Percentiles rank a stretch among this genome's conserved stretches.
Conservation (phyloP, 2,888 invertebrate species). For the Sminthurinus aureus region DNA sequence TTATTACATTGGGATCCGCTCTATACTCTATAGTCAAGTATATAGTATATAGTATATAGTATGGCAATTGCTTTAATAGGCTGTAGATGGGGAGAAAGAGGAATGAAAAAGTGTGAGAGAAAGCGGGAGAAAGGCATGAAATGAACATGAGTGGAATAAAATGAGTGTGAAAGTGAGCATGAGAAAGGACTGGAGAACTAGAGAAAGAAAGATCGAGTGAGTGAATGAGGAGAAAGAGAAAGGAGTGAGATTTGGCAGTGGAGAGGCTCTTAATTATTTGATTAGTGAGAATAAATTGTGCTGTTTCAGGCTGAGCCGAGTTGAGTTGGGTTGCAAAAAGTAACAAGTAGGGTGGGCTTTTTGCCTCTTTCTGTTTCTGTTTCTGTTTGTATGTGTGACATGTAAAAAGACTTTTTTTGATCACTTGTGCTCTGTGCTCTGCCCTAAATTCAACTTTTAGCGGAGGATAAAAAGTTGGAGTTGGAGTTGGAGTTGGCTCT, state of each 20-base stretch:
- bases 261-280: slow-evolving; percentile 11
- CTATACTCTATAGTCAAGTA: no score
- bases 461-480: not conserved
- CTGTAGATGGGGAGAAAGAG: no score
- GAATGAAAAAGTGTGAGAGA: no score
- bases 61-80: no score
- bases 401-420: no score
- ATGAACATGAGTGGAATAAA: not conserved
- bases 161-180: not conserved
- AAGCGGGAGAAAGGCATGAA: not conserved
- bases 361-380: no score
- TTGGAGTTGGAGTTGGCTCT: not conserved
- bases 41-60: no score
- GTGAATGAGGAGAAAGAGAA: not conserved
- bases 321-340: not conserved
- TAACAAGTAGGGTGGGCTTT: no score
- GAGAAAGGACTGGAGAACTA: not conserved
- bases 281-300: slow-evolving; percentile 20
- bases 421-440: no score
- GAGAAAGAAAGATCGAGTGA: not conserved
- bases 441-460: no score
- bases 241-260: not conserved
- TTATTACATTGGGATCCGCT: no score
- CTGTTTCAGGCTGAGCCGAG: not conserved
- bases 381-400: no score